Conservation (phyloP, 1,140 invertebrate genomes). For the Anagrus nilaparvatae region DNA sequence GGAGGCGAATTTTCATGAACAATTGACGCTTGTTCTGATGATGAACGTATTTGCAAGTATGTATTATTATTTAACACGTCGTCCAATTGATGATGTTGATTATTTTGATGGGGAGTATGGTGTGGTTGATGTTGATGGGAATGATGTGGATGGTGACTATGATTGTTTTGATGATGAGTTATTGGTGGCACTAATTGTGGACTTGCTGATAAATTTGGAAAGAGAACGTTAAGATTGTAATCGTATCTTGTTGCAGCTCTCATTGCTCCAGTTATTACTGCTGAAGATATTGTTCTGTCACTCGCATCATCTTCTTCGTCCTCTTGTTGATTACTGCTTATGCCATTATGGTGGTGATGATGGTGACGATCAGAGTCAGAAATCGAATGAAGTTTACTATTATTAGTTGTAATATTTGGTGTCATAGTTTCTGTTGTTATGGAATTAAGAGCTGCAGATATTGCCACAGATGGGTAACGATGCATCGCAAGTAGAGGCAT, state of each 20-base stretch:
- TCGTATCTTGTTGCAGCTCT: conserved; percentile 24
- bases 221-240: conserved; percentile 23
- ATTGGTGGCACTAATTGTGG: conserved; percentile 1
- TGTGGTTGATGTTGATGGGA: conserved; percentile 17
- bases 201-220: conserved; percentile 19
- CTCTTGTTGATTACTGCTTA: conserved; percentile 17
- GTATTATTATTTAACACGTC: conserved; percentile 27
- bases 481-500: conserved; percentile 39
- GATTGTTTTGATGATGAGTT: conserved; percentile 4
- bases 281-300: conserved; percentile 23
- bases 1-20: conserved; percentile 24
- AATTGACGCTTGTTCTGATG: too few relatives aligned
- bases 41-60: conserved; percentile 27
- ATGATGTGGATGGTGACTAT: conserved; percentile 20
- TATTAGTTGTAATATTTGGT: too few relatives aligned
- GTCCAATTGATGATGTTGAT: conserved; percentile 30
- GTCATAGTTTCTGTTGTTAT: conserved; percentile 5
- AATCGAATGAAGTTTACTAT: too few relatives aligned
- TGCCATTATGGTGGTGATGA: not conserved
- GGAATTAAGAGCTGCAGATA: too few relatives aligned
- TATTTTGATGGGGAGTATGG: conserved; percentile 18
- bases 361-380: conserved; percentile 6
- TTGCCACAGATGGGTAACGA: conserved; percentile 32
- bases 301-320: conserved; percentile 18
- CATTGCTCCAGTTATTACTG: conserved; percentile 28